Base-by-base conservation (phyloP, 1,140 invertebrate genomes). In the Ceratoteleas bidentatus region DNA sequence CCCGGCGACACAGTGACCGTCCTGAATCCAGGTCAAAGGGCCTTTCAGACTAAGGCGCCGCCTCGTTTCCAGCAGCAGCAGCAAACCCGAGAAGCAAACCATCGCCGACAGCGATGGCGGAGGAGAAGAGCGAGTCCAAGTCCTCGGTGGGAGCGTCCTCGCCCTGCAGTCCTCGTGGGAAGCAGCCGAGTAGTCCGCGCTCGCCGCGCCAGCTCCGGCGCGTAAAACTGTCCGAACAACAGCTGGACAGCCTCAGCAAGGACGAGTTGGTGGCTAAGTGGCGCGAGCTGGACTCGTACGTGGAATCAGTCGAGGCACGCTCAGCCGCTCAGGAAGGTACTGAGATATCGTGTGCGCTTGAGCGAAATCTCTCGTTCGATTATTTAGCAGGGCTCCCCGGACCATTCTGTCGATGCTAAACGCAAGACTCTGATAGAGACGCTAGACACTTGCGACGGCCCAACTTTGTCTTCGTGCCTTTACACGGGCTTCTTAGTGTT, bases 231-330 rank as follows among this genome's bases (percentile, higher is more conserved):
- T 90, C 88, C n/a, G 89, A 90, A 34, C 91, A 92, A 76, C 91
- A 93, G 54, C 84, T 93, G 80, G 91, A 92, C 50, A 85, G 75
- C 53, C 83, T 93, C 54, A 89, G 88, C 45, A 93, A 91, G 87
- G 92, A 93, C 56, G 92, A 93, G 74, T 85, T 93, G 65, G 85
- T 91, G 66, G 88, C 89, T 73, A 92, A 92, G 81, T 93, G 92
- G 92, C 88, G 88, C 68, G 91, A 92, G 86, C 91, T 93, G 88
- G 92, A 93, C 69, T 89, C 91, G 61, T 93, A 93, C 88, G 84
- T 92, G 84, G 92, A 93, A 79, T 88, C 84, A 79, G 88, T 93
- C 84, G 92, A 93, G 87, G 85, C 89, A 58, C 91, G 92, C 77
- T 84, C 88, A 81, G 85, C 91, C 88, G 84, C 90, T 84, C 89